These are phyloP conservation scores for Spilogale gracilis DNA, from an alignment of 2,113 vertebrate species.

Conservation along the genomic window DNA sequence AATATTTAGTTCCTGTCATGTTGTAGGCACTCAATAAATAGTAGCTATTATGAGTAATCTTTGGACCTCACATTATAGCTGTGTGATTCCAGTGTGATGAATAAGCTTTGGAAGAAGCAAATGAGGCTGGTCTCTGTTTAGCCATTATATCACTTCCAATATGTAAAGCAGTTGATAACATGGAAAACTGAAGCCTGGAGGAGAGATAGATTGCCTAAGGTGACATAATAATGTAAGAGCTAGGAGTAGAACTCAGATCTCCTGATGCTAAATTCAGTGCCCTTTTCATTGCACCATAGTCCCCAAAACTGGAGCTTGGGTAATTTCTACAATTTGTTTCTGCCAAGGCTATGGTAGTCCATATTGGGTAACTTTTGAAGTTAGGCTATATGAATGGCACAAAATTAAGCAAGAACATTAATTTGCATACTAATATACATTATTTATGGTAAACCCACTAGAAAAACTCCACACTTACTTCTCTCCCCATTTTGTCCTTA, in stretches of 20 bases:
- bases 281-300: not conserved
- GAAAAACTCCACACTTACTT: not conserved
- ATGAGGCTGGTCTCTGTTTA: not conserved
- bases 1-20: not conserved
- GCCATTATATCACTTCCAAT: constrained; percentile 18
- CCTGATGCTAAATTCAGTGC: not conserved
- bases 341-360: not conserved
- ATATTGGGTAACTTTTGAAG: not conserved
- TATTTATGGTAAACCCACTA: constrained; percentile 35
- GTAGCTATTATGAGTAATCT: not conserved
- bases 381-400: constrained; percentile 29
- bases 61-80: not conserved
- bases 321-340: constrained; percentile 10
- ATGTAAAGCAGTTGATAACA: not conserved
- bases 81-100: constrained; percentile 37
- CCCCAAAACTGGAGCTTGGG: constrained; percentile 25
- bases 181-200: not conserved
- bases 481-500: constrained; percentile 37
- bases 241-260: not conserved
- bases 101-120: constrained; percentile 55
- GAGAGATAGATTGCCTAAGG: not conserved
- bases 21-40: constrained; percentile 25
- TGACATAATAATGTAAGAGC: constrained; percentile 6
- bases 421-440: constrained; percentile 38
- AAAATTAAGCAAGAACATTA: constrained; percentile 40